Conservation (phyloP, 2,113 vertebrate species). For the Crocuta crocuta region DNA sequence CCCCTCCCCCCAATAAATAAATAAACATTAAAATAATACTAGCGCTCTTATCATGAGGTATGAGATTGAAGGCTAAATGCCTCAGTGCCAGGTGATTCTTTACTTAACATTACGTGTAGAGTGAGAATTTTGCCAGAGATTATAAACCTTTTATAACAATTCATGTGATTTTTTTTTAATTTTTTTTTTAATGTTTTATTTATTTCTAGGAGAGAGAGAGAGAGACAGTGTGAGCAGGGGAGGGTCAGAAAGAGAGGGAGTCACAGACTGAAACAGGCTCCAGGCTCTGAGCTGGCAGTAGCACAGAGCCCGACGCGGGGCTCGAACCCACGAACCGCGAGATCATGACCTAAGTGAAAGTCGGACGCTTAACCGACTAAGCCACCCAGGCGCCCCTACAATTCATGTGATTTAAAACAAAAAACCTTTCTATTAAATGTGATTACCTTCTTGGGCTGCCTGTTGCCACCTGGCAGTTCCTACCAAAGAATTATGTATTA, state of each 20-base stretch:
- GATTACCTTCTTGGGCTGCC: neutral
- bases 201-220: too few relatives aligned
- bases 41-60: neutral
- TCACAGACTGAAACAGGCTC: too few relatives aligned
- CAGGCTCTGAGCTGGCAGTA: too few relatives aligned
- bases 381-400: too few relatives aligned
- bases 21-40: neutral
- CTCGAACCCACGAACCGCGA: too few relatives aligned
- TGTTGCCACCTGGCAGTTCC: slow-evolving; percentile 16
- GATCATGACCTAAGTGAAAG: too few relatives aligned
- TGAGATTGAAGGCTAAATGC: neutral
- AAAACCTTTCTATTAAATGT: neutral
- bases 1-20: too few relatives aligned
- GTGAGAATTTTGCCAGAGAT: neutral
- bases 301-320: too few relatives aligned
- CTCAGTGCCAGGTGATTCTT: neutral
- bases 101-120: neutral
- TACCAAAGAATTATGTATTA: neutral
- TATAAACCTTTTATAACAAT: neutral
- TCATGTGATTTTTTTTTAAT: neutral
- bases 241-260: too few relatives aligned
- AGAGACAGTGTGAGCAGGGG: too few relatives aligned
- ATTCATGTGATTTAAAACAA: neutral
- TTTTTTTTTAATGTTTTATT: too few relatives aligned
- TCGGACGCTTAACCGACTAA: too few relatives aligned